phyloP scores from a whole-genome alignment of 2,797 vertebrate species.

The Loris lydekkerianus region DNA sequence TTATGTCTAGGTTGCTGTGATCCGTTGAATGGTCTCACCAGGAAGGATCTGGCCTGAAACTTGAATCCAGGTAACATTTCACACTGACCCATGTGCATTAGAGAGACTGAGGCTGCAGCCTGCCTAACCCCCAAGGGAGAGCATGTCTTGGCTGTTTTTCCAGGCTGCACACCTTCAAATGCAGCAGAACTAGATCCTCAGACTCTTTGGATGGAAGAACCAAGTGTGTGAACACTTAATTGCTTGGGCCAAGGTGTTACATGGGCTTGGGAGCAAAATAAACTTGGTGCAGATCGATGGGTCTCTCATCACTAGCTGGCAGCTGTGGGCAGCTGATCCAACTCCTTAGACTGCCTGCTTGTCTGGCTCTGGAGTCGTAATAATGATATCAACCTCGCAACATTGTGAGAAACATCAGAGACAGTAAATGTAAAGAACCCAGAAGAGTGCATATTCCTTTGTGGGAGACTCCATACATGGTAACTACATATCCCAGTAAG shows the following conservation, averaged over 20 bases:
- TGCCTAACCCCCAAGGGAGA: neutral
- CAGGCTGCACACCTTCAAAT: too few species aligned
- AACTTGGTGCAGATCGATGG: rapidly evolving
- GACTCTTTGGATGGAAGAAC: neutral
- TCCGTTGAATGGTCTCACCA: neutral
- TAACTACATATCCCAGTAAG: neutral
- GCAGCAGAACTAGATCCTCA: neutral
- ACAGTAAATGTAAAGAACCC: neutral
- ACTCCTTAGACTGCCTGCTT: neutral
- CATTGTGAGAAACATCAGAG: neutral
- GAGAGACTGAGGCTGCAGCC: neutral
- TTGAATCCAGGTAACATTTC: neutral
- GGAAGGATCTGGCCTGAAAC: neutral
- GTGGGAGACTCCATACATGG: neutral
- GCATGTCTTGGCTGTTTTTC: neutral
- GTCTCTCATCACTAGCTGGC: too few species aligned
- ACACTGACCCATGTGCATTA: neutral
- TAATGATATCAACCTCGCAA: neutral
- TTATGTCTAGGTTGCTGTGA: neutral
- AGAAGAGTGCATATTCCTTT: neutral
- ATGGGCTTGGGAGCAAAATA: neutral
- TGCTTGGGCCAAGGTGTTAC: rapidly evolving
- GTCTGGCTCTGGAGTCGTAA: neutral
- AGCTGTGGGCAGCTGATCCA: neutral
- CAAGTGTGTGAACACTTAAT: too few species aligned